Base-by-base conservation (phyloP, 2,888 invertebrate species). In the Rhamnusium bicolor region DNA sequence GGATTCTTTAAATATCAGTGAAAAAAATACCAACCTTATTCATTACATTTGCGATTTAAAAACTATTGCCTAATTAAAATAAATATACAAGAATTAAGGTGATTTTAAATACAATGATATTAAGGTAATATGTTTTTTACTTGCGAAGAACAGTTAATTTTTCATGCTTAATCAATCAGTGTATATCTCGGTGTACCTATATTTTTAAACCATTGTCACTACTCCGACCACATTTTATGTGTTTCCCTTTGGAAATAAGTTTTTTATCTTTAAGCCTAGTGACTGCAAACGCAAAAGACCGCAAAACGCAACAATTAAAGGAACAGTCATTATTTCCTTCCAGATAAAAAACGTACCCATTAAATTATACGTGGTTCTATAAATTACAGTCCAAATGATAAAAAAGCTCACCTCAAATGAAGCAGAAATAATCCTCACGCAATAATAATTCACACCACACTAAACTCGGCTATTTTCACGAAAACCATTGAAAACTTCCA, bases 381-480 rank as follows among this genome's bases (percentile, higher is more conserved):
- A 49, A 51, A 51, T 18, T 14, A 29, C 27, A 49, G 49, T 21
- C 27, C 21, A 47, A 47, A 47, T 27, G 63, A 53, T 53, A 65
- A 63, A 53, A 24, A 40, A 32, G 18, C 65, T 65, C 53, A 65
- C 65, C 65, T 65, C 53, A 51, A 65, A 32, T 19, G 53, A 53
- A 53, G 51, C 54, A 53, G 65, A 53, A 53, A 27, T 65, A 65
- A 65, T 65, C 65, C 65, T 65, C 53, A 65, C 24, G 65, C 65
- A 53, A 65, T 65, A 65, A 53, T 65, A 65, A 65, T 65, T 53
- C 53, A 53, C 65, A 65, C 65, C 53, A 53, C 65, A 65, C 65
- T 65, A 27, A 65, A 32, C 40, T 51, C 53, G 51, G 29, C 65
- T 32, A 53, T 29, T 51, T 65, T 54, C 65, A 65, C 51, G 29